Conservation (phyloP, 2,888 invertebrate species). For the Drosophila lacicola region DNA sequence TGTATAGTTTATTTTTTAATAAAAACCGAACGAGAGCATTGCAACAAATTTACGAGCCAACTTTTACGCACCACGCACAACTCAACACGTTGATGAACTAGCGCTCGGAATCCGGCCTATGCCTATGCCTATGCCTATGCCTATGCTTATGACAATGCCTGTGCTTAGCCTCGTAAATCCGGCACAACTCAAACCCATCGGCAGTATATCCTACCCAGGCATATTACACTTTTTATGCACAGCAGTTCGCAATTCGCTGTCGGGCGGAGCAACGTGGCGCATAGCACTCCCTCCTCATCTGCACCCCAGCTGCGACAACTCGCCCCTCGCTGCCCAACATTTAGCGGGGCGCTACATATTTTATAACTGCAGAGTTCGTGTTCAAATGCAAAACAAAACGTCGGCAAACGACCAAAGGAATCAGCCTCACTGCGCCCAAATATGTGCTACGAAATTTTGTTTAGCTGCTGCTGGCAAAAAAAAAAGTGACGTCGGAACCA, state of each 20-base stretch:
- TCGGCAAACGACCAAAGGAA: constrained; percentile 4
- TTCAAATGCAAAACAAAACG: constrained; percentile 59
- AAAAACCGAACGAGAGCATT: constrained; percentile 59
- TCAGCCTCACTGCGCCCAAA: constrained; percentile 41
- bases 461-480: constrained; percentile 12
- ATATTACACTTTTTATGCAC: constrained; percentile 68
- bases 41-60: constrained; percentile 69
- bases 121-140: constrained; percentile 15
- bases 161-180: constrained; percentile 61
- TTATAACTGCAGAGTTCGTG: constrained; percentile 58
- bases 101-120: constrained; percentile 20
- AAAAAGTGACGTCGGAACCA: constrained; percentile 46
- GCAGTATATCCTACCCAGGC: constrained; percentile 18
- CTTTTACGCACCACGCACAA: constrained; percentile 60
- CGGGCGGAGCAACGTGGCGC: background rate
- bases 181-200: constrained; percentile 37
- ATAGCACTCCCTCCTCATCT: background rate
- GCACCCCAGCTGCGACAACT: constrained; percentile 2
- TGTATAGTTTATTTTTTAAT: constrained; percentile 79
- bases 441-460: constrained; percentile 45
- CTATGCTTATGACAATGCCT: constrained; percentile 32
- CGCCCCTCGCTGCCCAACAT: no score
- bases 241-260: constrained; percentile 6
- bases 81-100: constrained; percentile 73
- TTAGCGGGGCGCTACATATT: constrained; percentile 23